Conservation (phyloP, 2,113 vertebrate genomes). For the Calypte anna region DNA sequence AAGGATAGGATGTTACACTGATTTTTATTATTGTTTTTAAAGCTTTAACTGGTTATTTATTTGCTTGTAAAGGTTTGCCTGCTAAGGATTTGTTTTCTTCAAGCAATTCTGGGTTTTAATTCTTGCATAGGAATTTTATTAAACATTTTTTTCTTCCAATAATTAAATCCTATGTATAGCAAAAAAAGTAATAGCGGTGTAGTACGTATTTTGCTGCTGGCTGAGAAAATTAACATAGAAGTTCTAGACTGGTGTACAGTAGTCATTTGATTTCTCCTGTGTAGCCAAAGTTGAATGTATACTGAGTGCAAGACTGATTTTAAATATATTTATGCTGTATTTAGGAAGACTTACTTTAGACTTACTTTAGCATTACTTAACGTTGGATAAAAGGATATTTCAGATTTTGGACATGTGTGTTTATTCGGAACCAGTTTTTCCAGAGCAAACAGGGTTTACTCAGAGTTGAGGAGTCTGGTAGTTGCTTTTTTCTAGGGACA, state of each 20-base stretch:
- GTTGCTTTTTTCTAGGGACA: not conserved
- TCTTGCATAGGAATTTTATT: no score
- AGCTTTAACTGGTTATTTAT: not conserved
- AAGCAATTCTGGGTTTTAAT: not conserved
- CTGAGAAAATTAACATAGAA: not conserved
- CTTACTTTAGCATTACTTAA: no score
- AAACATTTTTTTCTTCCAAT: not conserved
- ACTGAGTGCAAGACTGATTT: not conserved
- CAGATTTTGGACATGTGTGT: not conserved
- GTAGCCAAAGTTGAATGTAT: not conserved
- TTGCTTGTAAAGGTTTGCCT: not conserved
- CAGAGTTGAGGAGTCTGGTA: not conserved
- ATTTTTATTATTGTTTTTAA: not conserved
- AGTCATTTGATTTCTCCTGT: not conserved
- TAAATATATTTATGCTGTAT: not conserved
- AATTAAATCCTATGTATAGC: not conserved
- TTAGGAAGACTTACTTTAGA: not conserved
- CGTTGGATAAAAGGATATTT: not conserved
- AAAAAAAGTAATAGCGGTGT: not conserved
- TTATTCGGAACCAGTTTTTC: not conserved
- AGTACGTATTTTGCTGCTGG: not conserved
- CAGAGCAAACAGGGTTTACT: not conserved
- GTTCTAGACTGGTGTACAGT: not conserved
- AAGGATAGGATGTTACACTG: not conserved
- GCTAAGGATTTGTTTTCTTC: not conserved